A percentile compares a stretch with the other conserved stretches of the same genome.
These are phyloP conservation scores for Druon quercuslanigerum DNA, from an alignment of 1,140 invertebrate genomes.

Conservation along the genomic window DNA sequence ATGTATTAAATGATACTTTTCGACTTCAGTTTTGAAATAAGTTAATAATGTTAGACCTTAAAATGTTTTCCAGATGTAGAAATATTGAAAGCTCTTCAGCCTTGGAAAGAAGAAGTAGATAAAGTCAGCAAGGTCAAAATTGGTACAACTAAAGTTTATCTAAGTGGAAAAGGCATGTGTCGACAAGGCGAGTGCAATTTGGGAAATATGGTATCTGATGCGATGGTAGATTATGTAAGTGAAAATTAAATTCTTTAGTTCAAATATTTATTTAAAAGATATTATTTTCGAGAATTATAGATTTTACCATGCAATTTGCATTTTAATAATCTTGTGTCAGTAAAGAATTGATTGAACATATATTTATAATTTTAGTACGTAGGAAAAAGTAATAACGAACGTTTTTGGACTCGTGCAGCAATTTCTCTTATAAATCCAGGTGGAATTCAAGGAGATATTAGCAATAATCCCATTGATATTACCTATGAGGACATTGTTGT, in stretches of 20 bases:
- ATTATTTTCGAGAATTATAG: neutral
- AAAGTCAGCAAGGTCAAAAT: slow-evolving; percentile 76
- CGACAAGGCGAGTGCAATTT: slow-evolving; percentile 82
- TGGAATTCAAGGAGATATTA: slow-evolving; percentile 80
- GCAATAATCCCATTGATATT: slow-evolving; percentile 71
- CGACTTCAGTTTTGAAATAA: neutral
- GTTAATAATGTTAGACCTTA: neutral
- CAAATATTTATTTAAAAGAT: neutral
- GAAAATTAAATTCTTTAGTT: neutral
- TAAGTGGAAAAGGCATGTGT: slow-evolving; percentile 75
- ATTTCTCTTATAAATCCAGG: slow-evolving; percentile 84
- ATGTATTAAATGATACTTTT: no score
- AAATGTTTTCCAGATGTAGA: slow-evolving; percentile 66
- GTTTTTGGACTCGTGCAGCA: slow-evolving; percentile 80
- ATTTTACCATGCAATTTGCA: no score
- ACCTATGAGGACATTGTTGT: slow-evolving; percentile 81
- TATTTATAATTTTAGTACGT: slow-evolving; percentile 62
- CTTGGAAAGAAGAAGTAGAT: slow-evolving; percentile 80
- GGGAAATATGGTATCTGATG: slow-evolving; percentile 85
- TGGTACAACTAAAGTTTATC: slow-evolving; percentile 76
- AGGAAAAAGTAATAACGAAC: slow-evolving; percentile 56
- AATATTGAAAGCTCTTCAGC: slow-evolving; percentile 76
- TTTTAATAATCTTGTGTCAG: no score
- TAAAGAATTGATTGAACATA: neutral
- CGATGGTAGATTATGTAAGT: slow-evolving; percentile 78